These are phyloP conservation scores for Palythoa grandis DNA, from an alignment of 92 coral and sea anemone species.

Conservation along the genomic window DNA sequence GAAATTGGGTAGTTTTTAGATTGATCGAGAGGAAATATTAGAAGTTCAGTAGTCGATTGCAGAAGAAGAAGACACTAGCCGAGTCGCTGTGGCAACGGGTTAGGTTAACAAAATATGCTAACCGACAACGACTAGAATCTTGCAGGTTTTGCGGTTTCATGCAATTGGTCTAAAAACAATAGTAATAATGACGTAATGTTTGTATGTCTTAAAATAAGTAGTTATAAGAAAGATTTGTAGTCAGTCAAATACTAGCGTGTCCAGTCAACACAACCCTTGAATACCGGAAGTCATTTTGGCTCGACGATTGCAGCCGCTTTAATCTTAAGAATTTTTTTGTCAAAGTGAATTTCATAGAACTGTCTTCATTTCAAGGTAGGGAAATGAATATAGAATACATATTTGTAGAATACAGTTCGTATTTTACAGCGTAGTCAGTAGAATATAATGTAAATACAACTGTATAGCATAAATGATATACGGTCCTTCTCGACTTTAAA, in stretches of 20 bases:
- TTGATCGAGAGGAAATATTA: not conserved
- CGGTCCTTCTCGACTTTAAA: no score
- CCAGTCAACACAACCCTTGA: not conserved
- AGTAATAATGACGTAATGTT: not conserved
- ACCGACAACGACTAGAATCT: not conserved
- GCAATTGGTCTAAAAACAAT: conserved; percentile 11
- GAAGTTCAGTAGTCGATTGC: not conserved
- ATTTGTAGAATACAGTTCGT: not conserved
- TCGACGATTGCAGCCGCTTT: not conserved
- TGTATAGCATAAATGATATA: not conserved
- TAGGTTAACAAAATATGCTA: not conserved
- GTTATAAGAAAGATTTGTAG: not conserved
- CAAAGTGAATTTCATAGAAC: not conserved
- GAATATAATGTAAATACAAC: not conserved
- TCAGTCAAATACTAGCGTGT: not conserved
- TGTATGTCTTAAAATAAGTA: conserved; percentile 5
- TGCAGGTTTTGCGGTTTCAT: not conserved
- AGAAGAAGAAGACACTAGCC: not conserved
- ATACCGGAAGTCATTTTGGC: not conserved
- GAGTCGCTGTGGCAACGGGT: not conserved
- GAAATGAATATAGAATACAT: not conserved
- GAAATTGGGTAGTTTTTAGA: not conserved
- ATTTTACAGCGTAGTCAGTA: not conserved
- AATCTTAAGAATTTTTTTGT: not conserved
- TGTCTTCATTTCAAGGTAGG: not conserved